A percentile compares a stretch with the other conserved stretches of the same genome.
These are phyloP conservation scores for Egretta garzetta DNA, from an alignment of 2,113 vertebrate species.

Conservation along the genomic window DNA sequence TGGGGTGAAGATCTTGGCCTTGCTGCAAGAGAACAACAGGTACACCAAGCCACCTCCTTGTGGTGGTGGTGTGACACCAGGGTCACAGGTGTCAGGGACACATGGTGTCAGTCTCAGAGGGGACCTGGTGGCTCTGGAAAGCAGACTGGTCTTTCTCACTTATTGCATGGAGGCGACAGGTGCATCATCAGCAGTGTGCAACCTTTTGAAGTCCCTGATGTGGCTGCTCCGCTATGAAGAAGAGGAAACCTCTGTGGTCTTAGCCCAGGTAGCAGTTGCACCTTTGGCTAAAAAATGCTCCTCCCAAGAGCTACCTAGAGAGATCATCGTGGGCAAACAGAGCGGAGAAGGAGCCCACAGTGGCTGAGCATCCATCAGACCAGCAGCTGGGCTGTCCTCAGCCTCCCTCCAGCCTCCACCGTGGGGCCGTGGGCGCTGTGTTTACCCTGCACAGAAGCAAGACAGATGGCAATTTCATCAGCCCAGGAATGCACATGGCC, in stretches of 20 bases:
- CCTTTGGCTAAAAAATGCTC: background rate
- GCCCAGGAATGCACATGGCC: background rate
- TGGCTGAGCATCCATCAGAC: background rate
- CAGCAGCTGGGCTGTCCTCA: background rate
- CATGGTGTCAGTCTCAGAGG: background rate
- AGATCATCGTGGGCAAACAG: background rate
- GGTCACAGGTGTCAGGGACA: background rate
- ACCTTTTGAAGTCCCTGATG: background rate
- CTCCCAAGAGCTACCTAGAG: background rate
- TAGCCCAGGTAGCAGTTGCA: background rate
- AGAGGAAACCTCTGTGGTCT: background rate
- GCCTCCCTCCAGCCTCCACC: background rate
- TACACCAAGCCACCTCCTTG: background rate
- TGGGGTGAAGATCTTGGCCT: background rate
- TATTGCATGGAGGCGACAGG: background rate
- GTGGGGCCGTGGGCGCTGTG: accelerated
- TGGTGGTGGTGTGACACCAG: too few relatives aligned
- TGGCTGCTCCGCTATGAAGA: background rate
- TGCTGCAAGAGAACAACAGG: background rate
- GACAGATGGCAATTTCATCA: background rate
- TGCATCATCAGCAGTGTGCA: background rate
- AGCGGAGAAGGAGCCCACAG: background rate
- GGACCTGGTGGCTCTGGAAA: background rate
- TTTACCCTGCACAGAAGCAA: background rate
- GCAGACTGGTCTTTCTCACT: background rate